Evolutionary conservation across 1,140 invertebrate species (phyloP).

Genomic region (Callitettix versicolor): DNA sequence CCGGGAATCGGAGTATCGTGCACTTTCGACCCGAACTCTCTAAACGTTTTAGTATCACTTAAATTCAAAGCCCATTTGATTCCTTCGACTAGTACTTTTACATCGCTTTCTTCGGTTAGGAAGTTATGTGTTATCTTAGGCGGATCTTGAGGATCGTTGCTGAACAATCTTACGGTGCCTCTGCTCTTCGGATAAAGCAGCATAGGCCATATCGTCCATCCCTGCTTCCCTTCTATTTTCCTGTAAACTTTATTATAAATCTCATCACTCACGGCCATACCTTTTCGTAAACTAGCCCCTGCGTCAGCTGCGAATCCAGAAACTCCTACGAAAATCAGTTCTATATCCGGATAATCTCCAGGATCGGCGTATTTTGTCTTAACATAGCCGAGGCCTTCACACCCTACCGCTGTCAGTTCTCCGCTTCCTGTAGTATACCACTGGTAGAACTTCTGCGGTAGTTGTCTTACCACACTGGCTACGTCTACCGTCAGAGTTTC

Average conservation of each 20-base stretch:
- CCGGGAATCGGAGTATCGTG: slow-evolving; percentile 51
- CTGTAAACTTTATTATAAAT: slow-evolving; percentile 32
- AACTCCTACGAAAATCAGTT: slow-evolving; percentile 43
- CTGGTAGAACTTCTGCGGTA: slow-evolving; percentile 61
- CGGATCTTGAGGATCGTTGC: slow-evolving; percentile 55
- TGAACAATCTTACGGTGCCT: slow-evolving; percentile 53
- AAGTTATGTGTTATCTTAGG: slow-evolving; percentile 72
- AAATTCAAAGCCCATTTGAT: slow-evolving; percentile 43
- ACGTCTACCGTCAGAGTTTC: slow-evolving; percentile 49
- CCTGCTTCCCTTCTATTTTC: slow-evolving; percentile 30
- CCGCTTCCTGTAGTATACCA: slow-evolving; percentile 56
- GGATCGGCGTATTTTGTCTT: slow-evolving; percentile 37
- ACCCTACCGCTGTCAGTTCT: slow-evolving; percentile 46
- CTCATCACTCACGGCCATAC: slow-evolving; percentile 32
- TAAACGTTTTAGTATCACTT: slow-evolving; percentile 29
- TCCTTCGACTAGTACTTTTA: slow-evolving; percentile 55
- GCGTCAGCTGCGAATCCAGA: slow-evolving; percentile 23
- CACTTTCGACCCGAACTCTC: slow-evolving; percentile 43
- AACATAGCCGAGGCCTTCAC: slow-evolving; percentile 57
- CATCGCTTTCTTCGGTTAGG: slow-evolving; percentile 52
- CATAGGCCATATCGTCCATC: slow-evolving; percentile 47
- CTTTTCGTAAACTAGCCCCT: slow-evolving; percentile 27
- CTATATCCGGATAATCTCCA: slow-evolving; percentile 31
- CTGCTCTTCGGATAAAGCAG: slow-evolving; percentile 62
- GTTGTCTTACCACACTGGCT: slow-evolving; percentile 20